Evolutionary conservation across 1,140 invertebrate species (phyloP), one percentile per base, ranked within the genome.

Genomic region (Zaprionus lachaisei): DNA sequence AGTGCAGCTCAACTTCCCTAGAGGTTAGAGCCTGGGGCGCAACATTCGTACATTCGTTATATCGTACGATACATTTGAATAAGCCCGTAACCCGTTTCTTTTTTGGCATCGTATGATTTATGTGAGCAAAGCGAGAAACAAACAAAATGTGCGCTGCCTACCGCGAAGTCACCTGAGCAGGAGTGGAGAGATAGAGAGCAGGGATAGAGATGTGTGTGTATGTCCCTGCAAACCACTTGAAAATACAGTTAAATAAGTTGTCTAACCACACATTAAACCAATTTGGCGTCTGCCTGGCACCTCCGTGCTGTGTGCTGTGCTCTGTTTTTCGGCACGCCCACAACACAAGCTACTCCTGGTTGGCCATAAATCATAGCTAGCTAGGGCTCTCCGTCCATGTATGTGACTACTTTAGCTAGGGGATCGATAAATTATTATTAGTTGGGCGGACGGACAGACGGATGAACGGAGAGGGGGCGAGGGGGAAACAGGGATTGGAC

Each of bases 351-450:
- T 20, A 51, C 80, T 72, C 61, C 76, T 71, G 65, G 73, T 55
- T 47, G 68, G 82, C 86, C 79, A 90, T 90, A 90, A 90, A 90
- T 90, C 85, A 90, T 90, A 85, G 82, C 71, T 90, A 85, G 82
- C 71, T 72, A 80, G 79, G 80, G 75, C 12, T 20, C 54, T 17
- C 4, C 14, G 37, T 34, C 72, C 81, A 84, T 82, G 82, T 90
- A 84, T 89, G 85, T 90, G 85, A 82, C 81, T 85, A 90, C 86
- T 82, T 90, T 79, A 80, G 85, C 85, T 90, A 75, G 86, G 86
- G 85, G 86, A 90, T 91, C 90, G 89, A 91, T 91, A 91, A 91
- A 91, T 91, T 91, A 92, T 92, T 91, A 92, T 91, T 91, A 92
- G 89, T 91, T 90, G 80, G 80, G 79, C 80, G 51, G 74, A 64